Percentiles rank a stretch among this genome's conserved stretches.
These are phyloP conservation scores for Apostichopus parvimensis DNA, from an alignment of 35 echinoderm and acorn worm species.

Conservation along the genomic window DNA sequence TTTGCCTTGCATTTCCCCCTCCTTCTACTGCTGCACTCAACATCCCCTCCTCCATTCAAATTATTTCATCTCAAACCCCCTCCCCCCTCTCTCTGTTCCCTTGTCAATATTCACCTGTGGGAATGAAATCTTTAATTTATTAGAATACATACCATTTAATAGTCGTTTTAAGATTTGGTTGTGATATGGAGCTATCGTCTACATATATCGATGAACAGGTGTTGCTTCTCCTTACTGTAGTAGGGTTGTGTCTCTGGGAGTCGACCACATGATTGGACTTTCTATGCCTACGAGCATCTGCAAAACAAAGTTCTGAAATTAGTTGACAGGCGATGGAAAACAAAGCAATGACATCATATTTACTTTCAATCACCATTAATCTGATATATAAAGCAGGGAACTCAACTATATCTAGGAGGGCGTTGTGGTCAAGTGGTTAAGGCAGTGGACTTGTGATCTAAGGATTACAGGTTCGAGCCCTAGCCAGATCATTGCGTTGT, in stretches of 20 bases:
- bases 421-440: no score
- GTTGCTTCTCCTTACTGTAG: conserved; percentile 58
- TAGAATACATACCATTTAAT: conserved; percentile 83
- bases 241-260: conserved; percentile 29
- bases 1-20: no score
- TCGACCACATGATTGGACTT: conserved; percentile 46
- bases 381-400: no score
- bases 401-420: no score
- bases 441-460: no score
- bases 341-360: no score
- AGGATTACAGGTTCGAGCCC: no score
- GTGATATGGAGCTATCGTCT: conserved; percentile 97
- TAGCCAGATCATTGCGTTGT: no score
- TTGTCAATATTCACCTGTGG: background rate
- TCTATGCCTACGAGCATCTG: conserved; percentile 21
- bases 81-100: background rate
- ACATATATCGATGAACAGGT: conserved; percentile 91
- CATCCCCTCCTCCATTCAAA: background rate
- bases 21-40: no score
- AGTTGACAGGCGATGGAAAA: no score
- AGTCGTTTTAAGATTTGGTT: conserved; percentile 91
- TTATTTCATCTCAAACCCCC: background rate
- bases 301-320: background rate
- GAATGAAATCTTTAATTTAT: background rate
- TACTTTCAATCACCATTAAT: no score